Evolutionary conservation across 2,888 invertebrate genomes (phyloP).

Genomic region (Agrochola lychnidis): DNA sequence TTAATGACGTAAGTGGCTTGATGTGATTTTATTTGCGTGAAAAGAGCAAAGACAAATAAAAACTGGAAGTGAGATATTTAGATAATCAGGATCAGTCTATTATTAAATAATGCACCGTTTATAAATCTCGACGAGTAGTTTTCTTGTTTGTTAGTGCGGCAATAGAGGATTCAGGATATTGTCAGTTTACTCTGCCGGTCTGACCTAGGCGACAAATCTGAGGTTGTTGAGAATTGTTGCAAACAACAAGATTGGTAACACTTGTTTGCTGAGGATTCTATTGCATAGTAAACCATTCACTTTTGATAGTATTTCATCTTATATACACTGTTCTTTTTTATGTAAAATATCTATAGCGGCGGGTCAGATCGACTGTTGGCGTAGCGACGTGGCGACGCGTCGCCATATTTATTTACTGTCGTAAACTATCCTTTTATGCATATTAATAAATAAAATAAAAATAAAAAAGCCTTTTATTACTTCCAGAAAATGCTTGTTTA

Average conservation of each 20-base stretch:
- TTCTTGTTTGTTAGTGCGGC: conserved; percentile 46
- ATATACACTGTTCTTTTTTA: too few species aligned
- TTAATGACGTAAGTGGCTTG: conserved; percentile 82
- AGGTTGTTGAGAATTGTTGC: conserved; percentile 26
- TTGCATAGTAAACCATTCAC: neutral
- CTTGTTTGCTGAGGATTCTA: neutral
- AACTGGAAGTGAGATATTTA: conserved; percentile 40
- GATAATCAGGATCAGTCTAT: conserved; percentile 28
- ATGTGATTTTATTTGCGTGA: conserved; percentile 60
- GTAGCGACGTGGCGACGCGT: too few species aligned
- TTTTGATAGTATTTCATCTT: too few species aligned
- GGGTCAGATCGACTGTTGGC: too few species aligned
- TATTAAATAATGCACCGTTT: conserved; percentile 58
- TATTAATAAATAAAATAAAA: too few species aligned
- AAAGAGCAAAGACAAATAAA: conserved; percentile 42
- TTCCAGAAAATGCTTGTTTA: too few species aligned
- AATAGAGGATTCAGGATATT: conserved; percentile 57
- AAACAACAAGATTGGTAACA: conserved; percentile 17
- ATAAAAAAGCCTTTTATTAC: too few species aligned
- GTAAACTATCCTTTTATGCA: too few species aligned
- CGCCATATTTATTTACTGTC: too few species aligned
- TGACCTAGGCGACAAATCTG: conserved; percentile 61
- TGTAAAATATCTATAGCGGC: too few species aligned
- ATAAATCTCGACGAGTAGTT: conserved; percentile 55
- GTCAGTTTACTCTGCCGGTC: conserved; percentile 58